Percentiles rank a stretch among this genome's conserved stretches.
phyloP scores from a whole-genome alignment of 2,797 vertebrate genomes.

The Triplophysa bombifrons region DNA sequence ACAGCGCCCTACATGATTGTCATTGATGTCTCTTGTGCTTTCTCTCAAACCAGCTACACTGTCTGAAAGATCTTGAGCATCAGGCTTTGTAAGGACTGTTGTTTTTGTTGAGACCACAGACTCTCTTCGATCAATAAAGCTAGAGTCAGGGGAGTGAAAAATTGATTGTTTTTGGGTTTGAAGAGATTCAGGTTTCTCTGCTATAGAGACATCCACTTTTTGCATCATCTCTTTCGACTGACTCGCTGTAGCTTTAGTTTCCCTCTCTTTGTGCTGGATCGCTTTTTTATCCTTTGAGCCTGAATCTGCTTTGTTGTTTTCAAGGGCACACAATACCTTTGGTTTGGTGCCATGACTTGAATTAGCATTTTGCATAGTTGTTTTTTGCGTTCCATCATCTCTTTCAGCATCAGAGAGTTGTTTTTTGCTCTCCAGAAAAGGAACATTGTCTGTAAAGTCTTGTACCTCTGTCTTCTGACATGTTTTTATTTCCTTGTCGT shows the following conservation, averaged over 20 bases:
- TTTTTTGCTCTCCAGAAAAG: slow-evolving; percentile 22
- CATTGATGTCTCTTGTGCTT: slow-evolving; percentile 72
- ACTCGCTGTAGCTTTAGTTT: background rate
- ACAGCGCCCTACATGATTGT: slow-evolving; percentile 66
- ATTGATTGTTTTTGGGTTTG: slow-evolving; percentile 54
- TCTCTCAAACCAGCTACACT: slow-evolving; percentile 56
- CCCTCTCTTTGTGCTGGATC: slow-evolving; percentile 14
- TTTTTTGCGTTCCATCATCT: slow-evolving; percentile 60
- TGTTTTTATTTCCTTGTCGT: slow-evolving; percentile 19
- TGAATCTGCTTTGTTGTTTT: slow-evolving; percentile 12
- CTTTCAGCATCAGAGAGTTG: slow-evolving; percentile 63
- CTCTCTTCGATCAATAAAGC: slow-evolving; percentile 30
- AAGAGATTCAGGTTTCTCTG: slow-evolving; percentile 39
- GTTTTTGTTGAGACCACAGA: slow-evolving; percentile 55
- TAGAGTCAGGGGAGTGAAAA: slow-evolving; percentile 30
- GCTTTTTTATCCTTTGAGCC: slow-evolving; percentile 30
- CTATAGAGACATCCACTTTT: slow-evolving; percentile 7
- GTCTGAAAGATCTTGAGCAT: slow-evolving; percentile 64
- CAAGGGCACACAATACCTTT: slow-evolving; percentile 56
- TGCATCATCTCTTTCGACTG: slow-evolving; percentile 17
- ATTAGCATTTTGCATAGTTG: slow-evolving; percentile 51
- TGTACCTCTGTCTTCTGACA: slow-evolving; percentile 42
- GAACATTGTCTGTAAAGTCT: slow-evolving; percentile 20
- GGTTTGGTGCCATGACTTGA: slow-evolving; percentile 61
- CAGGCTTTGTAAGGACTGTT: slow-evolving; percentile 28